A percentile compares a stretch with the other conserved stretches of the same genome.
These are phyloP conservation scores for Anoplopoma fimbria DNA, from an alignment of 2,113 vertebrate species.

Conservation along the genomic window DNA sequence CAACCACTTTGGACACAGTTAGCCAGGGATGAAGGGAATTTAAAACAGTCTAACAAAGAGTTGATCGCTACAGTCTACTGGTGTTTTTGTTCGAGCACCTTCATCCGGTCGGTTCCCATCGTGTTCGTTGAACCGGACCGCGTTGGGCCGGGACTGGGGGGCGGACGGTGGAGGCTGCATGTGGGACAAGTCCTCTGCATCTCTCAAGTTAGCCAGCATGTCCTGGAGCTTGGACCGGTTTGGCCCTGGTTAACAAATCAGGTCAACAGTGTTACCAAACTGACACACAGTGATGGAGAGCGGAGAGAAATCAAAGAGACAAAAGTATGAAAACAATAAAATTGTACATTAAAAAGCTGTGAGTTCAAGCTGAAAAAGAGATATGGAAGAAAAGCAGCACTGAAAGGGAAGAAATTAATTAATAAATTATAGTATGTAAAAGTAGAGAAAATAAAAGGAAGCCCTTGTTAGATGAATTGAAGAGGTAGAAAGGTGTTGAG, in stretches of 20 bases:
- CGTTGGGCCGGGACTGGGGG: constrained; percentile 89
- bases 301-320: neutral
- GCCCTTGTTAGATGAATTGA: constrained; percentile 41
- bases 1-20: neutral
- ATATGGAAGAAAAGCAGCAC: constrained; percentile 41
- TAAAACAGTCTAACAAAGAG: neutral
- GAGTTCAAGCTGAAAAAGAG: constrained; percentile 48
- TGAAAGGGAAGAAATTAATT: constrained; percentile 56
- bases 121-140: constrained; percentile 91
- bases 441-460: constrained; percentile 39
- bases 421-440: constrained; percentile 34
- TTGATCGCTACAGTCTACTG: neutral
- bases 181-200: constrained; percentile 94
- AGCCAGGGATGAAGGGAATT: neutral
- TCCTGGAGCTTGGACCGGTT: constrained; percentile 99
- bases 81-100: constrained; percentile 78
- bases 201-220: constrained; percentile 98
- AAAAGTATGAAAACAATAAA: neutral
- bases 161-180: constrained; percentile 93
- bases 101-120: constrained; percentile 93
- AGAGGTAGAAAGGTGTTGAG: constrained; percentile 28
- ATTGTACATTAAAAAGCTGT: neutral
- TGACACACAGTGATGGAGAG: neutral
- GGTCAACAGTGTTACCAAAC: constrained; percentile 37
- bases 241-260: constrained; percentile 86